Percentiles rank a stretch among this genome's conserved stretches.
Evolutionary conservation across 2,113 vertebrate genomes (phyloP).

Genomic region (Leucoraja erinaceus): DNA sequence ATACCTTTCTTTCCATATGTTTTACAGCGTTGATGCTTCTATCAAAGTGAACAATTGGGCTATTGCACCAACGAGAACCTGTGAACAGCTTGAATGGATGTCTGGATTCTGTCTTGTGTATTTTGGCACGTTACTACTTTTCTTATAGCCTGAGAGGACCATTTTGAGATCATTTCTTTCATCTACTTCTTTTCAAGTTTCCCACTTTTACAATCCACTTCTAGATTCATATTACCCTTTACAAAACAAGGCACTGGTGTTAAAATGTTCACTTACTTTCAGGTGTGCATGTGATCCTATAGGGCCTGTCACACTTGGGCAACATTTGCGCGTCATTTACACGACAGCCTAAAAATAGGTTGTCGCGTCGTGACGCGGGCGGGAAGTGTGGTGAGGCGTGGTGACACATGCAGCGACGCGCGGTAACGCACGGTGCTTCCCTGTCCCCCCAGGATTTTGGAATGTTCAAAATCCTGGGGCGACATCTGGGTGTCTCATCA

Average conservation of each 20-base stretch:
- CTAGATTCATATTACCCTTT: background rate
- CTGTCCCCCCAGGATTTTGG: no score
- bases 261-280: background rate
- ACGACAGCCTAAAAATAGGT: no score
- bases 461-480: no score
- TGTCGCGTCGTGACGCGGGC: no score
- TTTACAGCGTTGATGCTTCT: background rate
- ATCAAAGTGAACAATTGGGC: background rate
- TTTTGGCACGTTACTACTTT: background rate
- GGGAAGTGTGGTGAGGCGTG: no score
- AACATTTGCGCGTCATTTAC: no score
- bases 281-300: background rate
- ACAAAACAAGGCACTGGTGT: background rate
- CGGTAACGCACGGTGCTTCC: no score
- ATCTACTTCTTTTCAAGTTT: background rate
- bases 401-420: no score
- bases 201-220: background rate
- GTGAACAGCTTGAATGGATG: background rate
- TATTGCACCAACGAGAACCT: background rate
- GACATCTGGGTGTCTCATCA: no score
- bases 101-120: background rate
- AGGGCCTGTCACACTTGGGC: no score
- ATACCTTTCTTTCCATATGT: background rate
- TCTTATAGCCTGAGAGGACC: background rate
- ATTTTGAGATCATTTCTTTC: background rate